A percentile compares a stretch with the other conserved stretches of the same genome.
Evolutionary conservation across 1,140 invertebrate genomes (phyloP).

Genomic region (Megalopta genalis): DNA sequence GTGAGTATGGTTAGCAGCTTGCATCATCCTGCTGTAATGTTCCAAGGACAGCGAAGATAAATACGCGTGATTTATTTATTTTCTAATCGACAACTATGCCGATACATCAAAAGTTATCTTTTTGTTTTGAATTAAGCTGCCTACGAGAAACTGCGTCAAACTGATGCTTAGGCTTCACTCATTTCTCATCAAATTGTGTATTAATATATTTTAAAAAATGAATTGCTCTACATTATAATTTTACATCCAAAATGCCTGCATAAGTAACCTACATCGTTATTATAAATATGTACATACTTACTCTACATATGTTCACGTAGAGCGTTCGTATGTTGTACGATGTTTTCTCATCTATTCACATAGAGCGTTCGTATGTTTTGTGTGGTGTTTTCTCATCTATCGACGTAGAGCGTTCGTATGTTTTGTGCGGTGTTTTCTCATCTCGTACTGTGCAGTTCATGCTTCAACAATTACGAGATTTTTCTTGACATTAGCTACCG

Average conservation of each 20-base stretch:
- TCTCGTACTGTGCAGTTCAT: constrained; percentile 18
- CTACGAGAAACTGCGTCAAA: background rate
- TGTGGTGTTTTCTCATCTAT: background rate
- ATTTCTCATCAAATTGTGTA: background rate
- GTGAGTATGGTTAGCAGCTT: constrained; percentile 12
- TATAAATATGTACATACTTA: too few relatives aligned
- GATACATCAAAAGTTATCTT: background rate
- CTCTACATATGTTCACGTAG: too few relatives aligned
- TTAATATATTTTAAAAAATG: background rate
- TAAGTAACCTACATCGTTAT: background rate
- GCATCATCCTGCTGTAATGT: background rate
- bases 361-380: too few relatives aligned
- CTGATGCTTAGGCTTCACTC: background rate
- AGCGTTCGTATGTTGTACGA: too few relatives aligned
- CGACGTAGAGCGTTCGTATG: background rate
- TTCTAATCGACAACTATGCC: background rate
- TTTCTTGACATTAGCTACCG: background rate
- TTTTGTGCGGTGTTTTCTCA: background rate
- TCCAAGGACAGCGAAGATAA: background rate
- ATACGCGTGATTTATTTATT: background rate
- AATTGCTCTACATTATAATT: background rate
- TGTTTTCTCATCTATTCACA: too few relatives aligned
- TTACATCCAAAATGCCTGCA: background rate
- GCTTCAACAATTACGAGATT: background rate
- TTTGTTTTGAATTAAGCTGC: background rate